phyloP scores from a whole-genome alignment of 1,140 invertebrate species.

The Temnothorax longispinosus region DNA sequence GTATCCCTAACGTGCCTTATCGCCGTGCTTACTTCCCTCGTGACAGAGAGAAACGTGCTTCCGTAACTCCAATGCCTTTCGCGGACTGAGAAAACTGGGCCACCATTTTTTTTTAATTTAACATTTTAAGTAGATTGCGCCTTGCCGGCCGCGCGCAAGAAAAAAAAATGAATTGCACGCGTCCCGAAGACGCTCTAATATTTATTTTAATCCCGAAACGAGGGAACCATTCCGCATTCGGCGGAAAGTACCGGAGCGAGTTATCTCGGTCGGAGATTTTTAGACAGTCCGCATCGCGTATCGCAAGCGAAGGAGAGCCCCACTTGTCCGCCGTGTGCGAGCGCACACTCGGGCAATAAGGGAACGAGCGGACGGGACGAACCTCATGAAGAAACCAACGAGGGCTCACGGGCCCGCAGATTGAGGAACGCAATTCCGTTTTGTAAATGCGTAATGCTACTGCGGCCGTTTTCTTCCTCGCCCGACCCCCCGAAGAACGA shows the following conservation, averaged over 20 bases:
- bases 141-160: neutral
- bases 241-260: constrained; percentile 29
- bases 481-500: constrained; percentile 49
- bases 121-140: constrained; percentile 17
- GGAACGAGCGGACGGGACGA: constrained; percentile 25
- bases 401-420: constrained; percentile 40
- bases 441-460: constrained; percentile 77
- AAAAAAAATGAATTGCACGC: neutral
- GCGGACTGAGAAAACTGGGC: neutral
- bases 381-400: constrained; percentile 72
- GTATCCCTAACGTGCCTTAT: neutral
- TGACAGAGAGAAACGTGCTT: neutral
- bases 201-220: constrained; percentile 55
- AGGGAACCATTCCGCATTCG: constrained; percentile 11
- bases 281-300: constrained; percentile 21
- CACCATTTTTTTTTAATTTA: neutral
- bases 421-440: constrained; percentile 80
- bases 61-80: neutral
- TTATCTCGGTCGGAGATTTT: constrained; percentile 40
- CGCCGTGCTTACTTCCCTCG: neutral
- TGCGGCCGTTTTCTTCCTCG: constrained; percentile 20
- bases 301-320: neutral
- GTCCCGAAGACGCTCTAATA: constrained; percentile 40
- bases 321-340: neutral
- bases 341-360: constrained; percentile 17